These are phyloP conservation scores for Dendrophyllia cribrosa DNA, from an alignment of 64 coral and sea anemone genomes.

Conservation along the genomic window DNA sequence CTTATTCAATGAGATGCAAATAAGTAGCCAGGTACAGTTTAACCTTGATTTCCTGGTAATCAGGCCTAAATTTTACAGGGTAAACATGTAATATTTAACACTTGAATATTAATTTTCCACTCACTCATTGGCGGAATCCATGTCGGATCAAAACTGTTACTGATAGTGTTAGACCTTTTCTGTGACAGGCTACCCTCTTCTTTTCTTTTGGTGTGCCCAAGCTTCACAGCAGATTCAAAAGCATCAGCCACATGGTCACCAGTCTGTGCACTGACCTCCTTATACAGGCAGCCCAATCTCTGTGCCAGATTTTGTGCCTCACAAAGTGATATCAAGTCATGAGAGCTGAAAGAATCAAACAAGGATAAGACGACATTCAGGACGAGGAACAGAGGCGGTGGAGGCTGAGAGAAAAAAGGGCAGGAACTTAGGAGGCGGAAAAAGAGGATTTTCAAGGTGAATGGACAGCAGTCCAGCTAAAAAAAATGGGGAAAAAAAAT, in stretches of 20 bases:
- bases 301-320: background rate
- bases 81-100: too few species aligned
- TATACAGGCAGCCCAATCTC: background rate
- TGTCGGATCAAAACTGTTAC: background rate
- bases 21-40: too few species aligned
- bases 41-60: too few species aligned
- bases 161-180: background rate
- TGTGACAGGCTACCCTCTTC: background rate
- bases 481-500: background rate
- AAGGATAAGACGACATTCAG: background rate
- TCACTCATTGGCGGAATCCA: constrained; percentile 29
- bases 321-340: background rate
- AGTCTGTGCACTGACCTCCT: constrained; percentile 22
- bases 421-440: too few species aligned
- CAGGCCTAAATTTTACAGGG: too few species aligned
- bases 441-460: too few species aligned
- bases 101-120: background rate
- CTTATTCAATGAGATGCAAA: too few species aligned
- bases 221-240: constrained; percentile 1
- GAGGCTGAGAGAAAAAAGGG: too few species aligned
- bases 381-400: too few species aligned
- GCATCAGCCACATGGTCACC: background rate
- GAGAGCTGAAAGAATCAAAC: background rate
- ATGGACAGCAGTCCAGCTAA: too few species aligned
- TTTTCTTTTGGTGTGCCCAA: constrained; percentile 7